Conservation (phyloP, 2,797 vertebrate genomes). For the Anisognathus igniventris region DNA sequence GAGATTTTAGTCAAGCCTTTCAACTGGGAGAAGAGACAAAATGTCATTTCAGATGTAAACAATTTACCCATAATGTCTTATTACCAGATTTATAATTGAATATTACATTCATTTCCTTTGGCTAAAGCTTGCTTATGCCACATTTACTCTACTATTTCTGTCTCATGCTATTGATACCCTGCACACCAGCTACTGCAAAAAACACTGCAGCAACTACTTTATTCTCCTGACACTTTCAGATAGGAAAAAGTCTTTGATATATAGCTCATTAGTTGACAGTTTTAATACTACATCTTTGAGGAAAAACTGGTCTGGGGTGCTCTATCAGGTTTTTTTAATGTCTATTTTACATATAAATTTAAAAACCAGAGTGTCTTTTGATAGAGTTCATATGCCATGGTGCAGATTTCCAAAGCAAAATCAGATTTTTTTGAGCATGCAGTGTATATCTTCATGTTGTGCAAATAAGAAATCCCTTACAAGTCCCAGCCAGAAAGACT, state of each 20-base stretch:
- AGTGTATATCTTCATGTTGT: background rate
- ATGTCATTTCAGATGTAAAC: constrained; percentile 30
- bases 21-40: background rate
- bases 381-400: background rate
- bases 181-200: background rate
- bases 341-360: constrained; percentile 25
- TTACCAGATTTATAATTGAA: constrained; percentile 11
- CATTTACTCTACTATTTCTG: background rate
- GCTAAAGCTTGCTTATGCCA: background rate
- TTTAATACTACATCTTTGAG: background rate
- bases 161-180: background rate
- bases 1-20: constrained; percentile 14
- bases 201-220: background rate
- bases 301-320: constrained; percentile 35
- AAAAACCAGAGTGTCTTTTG: background rate
- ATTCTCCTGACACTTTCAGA: background rate
- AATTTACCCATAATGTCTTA: constrained; percentile 13
- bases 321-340: background rate
- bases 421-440: background rate
- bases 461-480: background rate
- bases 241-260: background rate
- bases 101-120: constrained; percentile 10
- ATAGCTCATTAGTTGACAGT: background rate
- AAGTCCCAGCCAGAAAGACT: background rate
- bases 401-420: background rate